These are phyloP conservation scores for Anhinga rufa DNA, from an alignment of 2,113 vertebrate species.

Conservation along the genomic window DNA sequence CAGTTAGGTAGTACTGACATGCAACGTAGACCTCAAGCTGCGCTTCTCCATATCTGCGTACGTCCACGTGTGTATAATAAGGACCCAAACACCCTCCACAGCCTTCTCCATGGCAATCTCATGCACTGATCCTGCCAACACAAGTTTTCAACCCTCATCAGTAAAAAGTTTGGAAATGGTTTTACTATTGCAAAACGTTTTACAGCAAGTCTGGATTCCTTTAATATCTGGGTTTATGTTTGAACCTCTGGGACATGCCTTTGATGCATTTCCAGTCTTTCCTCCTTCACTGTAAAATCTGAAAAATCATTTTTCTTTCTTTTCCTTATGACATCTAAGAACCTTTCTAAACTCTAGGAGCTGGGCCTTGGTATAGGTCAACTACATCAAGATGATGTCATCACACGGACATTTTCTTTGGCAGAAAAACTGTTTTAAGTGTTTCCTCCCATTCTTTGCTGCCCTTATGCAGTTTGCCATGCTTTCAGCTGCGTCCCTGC, in stretches of 20 bases:
- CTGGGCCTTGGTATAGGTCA: background rate
- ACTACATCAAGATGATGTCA: background rate
- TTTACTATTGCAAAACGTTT: conserved; percentile 13
- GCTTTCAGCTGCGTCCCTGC: background rate
- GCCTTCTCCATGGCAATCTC: background rate
- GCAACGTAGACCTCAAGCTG: background rate
- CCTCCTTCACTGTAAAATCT: background rate
- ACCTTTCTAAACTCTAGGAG: background rate
- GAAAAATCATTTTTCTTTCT: background rate
- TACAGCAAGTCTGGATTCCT: background rate
- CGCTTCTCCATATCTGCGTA: background rate
- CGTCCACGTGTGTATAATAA: background rate
- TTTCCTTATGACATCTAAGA: background rate
- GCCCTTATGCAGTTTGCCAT: background rate
- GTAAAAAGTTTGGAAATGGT: background rate
- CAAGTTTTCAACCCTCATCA: background rate
- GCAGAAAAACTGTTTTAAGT: background rate
- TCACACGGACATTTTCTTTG: background rate
- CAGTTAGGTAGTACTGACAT: background rate
- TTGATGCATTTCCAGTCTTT: background rate
- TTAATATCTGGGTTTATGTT: background rate
- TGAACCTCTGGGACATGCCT: background rate
- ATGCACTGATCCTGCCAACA: background rate
- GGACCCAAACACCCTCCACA: background rate
- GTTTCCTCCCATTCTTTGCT: background rate